Evolutionary conservation across 2,113 vertebrate species (phyloP).

Genomic region (Bubo bubo): DNA sequence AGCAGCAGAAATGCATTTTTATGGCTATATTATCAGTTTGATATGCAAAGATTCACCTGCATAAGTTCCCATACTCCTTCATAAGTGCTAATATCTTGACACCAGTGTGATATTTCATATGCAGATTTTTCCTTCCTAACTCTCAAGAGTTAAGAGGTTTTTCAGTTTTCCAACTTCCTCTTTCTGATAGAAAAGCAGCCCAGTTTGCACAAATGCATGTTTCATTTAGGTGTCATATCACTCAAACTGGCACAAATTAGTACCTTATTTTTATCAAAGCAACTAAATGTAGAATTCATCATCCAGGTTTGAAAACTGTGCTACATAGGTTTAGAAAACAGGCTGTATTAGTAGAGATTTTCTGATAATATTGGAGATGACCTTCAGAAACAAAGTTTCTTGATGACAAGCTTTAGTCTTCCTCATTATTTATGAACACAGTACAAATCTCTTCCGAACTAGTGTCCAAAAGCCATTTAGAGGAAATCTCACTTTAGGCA

Average conservation of each 20-base stretch:
- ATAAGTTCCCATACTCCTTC: background rate
- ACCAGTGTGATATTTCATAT: background rate
- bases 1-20: conserved; percentile 39
- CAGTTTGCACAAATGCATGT: background rate
- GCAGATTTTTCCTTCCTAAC: background rate
- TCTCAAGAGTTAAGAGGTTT: background rate
- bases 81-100: conserved; percentile 7
- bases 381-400: background rate
- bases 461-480: background rate
- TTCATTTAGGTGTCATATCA: background rate
- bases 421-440: background rate
- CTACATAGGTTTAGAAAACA: background rate
- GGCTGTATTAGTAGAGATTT: background rate
- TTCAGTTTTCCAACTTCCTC: background rate
- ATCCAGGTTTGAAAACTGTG: background rate
- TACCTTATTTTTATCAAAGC: background rate
- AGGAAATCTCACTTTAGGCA: background rate
- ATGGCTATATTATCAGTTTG: background rate
- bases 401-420: background rate
- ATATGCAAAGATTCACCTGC: conserved; percentile 48
- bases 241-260: background rate
- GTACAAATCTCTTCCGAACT: background rate
- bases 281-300: background rate
- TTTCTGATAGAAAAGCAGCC: background rate
- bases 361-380: background rate